phyloP scores from a whole-genome alignment of 2,888 invertebrate species.

The Strigamia maritima region DNA sequence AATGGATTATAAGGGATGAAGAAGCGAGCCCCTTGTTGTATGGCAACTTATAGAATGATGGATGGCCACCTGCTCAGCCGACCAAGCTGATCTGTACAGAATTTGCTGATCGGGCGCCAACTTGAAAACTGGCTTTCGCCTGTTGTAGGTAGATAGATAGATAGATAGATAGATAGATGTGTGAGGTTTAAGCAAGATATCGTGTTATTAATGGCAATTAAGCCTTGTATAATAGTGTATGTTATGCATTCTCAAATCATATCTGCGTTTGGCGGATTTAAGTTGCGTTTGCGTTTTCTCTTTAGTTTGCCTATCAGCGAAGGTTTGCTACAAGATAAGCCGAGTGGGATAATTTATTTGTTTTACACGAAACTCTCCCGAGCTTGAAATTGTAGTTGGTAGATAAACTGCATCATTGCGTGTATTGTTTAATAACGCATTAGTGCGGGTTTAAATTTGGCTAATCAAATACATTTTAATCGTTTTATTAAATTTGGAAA shows the following conservation, averaged over 20 bases:
- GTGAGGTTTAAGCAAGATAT: background rate
- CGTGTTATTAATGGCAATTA: background rate
- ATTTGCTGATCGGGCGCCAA: background rate
- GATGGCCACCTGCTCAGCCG: constrained; percentile 5
- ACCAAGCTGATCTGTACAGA: background rate
- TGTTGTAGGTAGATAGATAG: background rate
- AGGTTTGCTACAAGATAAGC: constrained; percentile 1
- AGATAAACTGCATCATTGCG: constrained; percentile 5
- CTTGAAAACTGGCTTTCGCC: background rate
- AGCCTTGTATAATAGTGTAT: no score
- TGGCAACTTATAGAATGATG: constrained; percentile 15
- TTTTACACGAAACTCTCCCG: background rate
- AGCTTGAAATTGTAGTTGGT: constrained; percentile 2
- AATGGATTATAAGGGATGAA: constrained; percentile 15
- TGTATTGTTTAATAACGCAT: constrained; percentile 1
- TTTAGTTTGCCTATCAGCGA: background rate
- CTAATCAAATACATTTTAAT: background rate
- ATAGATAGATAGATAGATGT: background rate
- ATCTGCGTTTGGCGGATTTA: background rate
- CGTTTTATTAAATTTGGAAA: background rate
- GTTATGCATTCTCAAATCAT: background rate
- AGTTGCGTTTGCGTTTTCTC: background rate
- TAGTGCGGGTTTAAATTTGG: background rate
- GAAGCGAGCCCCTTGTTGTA: background rate
- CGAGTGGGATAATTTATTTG: constrained; percentile 6